These are phyloP conservation scores for Pyrochroa serraticornis DNA, from an alignment of 2,888 invertebrate genomes.

Conservation along the genomic window DNA sequence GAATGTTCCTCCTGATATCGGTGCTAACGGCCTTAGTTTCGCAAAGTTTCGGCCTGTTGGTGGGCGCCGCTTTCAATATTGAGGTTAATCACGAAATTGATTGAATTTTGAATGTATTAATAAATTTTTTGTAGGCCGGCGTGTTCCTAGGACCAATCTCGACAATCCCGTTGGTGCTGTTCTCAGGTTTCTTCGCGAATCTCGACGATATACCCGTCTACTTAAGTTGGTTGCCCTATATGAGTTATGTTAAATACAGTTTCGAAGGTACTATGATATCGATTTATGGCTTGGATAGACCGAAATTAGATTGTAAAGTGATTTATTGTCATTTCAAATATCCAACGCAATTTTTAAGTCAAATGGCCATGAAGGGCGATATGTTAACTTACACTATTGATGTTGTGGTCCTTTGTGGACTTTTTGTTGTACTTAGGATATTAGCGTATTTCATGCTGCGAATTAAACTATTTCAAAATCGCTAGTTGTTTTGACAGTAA, in stretches of 20 bases:
- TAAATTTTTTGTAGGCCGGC: slow-evolving; percentile 59
- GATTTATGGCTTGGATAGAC: slow-evolving; percentile 87
- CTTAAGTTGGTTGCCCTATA: slow-evolving; percentile 86
- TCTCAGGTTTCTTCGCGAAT: slow-evolving; percentile 94
- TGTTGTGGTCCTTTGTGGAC: slow-evolving; percentile 78
- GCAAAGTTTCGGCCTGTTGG: slow-evolving; percentile 89
- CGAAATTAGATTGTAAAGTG: slow-evolving; percentile 80
- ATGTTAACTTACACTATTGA: slow-evolving; percentile 75
- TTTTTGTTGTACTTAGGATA: slow-evolving; percentile 79
- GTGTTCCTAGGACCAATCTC: slow-evolving; percentile 86
- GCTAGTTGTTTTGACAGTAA: slow-evolving; percentile 26
- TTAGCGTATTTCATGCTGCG: slow-evolving; percentile 83
- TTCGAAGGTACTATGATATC: slow-evolving; percentile 92
- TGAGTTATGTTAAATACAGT: slow-evolving; percentile 89
- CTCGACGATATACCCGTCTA: slow-evolving; percentile 90
- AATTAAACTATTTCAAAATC: slow-evolving; percentile 70
- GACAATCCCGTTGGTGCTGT: slow-evolving; percentile 88
- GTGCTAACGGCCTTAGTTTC: slow-evolving; percentile 89
- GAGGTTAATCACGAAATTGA: slow-evolving; percentile 61
- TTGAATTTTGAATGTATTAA: not conserved
- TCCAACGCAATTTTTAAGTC: slow-evolving; percentile 81
- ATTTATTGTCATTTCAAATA: slow-evolving; percentile 84
- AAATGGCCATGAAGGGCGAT: slow-evolving; percentile 82
- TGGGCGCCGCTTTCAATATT: slow-evolving; percentile 90
- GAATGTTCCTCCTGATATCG: slow-evolving; percentile 77